Evolutionary conservation across 1,140 invertebrate genomes (phyloP).

Genomic region (Thaumetopoea pityocampa): DNA sequence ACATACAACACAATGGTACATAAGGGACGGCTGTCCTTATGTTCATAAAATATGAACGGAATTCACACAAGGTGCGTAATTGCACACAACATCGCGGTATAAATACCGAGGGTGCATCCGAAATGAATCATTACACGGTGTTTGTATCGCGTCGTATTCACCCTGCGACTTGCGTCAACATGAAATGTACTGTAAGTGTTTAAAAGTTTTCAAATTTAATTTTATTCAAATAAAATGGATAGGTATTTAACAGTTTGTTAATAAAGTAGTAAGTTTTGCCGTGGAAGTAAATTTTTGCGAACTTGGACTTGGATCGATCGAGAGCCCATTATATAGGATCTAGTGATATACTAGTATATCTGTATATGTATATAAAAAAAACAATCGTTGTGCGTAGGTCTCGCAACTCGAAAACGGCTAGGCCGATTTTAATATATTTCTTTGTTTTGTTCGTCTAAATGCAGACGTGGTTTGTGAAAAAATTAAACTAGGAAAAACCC

Average conservation of each 20-base stretch:
- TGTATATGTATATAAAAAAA: too few species aligned
- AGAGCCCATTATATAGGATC: too few species aligned
- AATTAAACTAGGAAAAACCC: too few species aligned
- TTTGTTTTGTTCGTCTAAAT: too few species aligned
- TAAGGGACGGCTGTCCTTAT: conserved; percentile 50
- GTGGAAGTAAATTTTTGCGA: background rate
- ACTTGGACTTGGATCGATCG: too few species aligned
- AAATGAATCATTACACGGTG: conserved; percentile 52
- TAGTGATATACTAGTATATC: too few species aligned
- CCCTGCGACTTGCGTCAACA: conserved; percentile 36
- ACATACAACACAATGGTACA: conserved; percentile 10
- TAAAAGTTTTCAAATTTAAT: conserved; percentile 2
- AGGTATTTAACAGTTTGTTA: background rate
- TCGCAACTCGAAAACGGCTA: too few species aligned
- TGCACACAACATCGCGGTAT: conserved; percentile 59
- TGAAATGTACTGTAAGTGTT: conserved; percentile 54
- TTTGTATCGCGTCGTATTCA: conserved; percentile 35
- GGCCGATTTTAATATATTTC: too few species aligned
- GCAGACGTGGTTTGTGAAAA: too few species aligned
- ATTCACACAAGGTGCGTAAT: conserved; percentile 49
- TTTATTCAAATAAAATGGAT: too few species aligned
- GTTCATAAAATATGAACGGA: conserved; percentile 56
- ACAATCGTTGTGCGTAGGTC: too few species aligned
- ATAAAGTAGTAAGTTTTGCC: background rate
- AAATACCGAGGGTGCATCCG: conserved; percentile 60